These are phyloP conservation scores for Resseliella maxima DNA, from an alignment of 2,888 invertebrate genomes.

Conservation along the genomic window DNA sequence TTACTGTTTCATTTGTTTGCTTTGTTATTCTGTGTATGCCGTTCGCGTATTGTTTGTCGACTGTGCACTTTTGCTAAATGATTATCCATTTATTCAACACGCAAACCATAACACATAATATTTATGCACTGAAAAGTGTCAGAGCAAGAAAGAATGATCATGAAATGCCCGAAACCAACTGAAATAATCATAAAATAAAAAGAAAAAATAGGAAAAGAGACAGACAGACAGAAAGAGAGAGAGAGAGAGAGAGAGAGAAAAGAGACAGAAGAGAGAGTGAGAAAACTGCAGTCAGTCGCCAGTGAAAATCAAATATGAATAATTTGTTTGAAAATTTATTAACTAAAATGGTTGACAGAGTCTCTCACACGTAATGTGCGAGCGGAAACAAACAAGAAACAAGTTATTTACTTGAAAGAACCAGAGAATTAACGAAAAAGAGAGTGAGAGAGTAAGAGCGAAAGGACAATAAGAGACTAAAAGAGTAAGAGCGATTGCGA, in stretches of 20 bases:
- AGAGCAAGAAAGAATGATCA: no score
- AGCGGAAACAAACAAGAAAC: no score
- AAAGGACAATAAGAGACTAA: no score
- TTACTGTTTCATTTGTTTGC: constrained; percentile 49
- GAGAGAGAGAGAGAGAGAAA: not conserved
- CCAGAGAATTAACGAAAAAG: no score
- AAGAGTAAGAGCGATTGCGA: not conserved
- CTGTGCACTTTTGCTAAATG: constrained; percentile 53
- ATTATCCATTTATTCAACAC: constrained; percentile 51
- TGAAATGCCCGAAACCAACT: no score
- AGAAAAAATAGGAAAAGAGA: not conserved
- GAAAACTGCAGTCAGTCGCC: constrained; percentile 44
- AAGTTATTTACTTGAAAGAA: constrained; percentile 50
- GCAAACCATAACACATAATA: not conserved
- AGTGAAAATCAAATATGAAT: constrained; percentile 53
- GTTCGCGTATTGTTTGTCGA: constrained; percentile 55
- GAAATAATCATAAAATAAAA: no score
- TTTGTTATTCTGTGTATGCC: not conserved
- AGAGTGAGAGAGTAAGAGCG: no score
- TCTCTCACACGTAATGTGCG: not conserved
- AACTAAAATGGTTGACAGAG: constrained; percentile 43
- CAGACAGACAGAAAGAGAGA: not conserved
- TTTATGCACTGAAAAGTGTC: not conserved
- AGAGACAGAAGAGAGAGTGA: not conserved
- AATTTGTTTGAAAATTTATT: constrained; percentile 49